Evolutionary conservation across 2,113 vertebrate species (phyloP).

Genomic region (Thalassarche chlororhynchos): DNA sequence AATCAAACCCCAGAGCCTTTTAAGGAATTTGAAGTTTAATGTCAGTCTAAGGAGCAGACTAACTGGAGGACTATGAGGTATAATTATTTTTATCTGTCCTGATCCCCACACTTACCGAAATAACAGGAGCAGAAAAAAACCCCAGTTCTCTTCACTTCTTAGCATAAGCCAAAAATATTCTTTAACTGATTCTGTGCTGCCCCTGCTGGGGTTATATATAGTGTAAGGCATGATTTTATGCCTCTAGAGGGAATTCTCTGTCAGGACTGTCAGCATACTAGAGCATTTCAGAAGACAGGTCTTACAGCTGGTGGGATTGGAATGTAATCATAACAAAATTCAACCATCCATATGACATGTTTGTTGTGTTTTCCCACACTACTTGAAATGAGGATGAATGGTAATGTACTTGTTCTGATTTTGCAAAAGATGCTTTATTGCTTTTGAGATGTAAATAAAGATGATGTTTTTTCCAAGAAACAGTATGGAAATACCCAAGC

Average conservation of each 20-base stretch:
- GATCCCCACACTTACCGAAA: background rate
- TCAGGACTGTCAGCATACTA: background rate
- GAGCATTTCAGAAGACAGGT: background rate
- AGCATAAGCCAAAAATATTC: background rate
- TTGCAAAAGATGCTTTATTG: background rate
- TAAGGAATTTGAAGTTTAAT: no score
- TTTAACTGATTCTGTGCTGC: background rate
- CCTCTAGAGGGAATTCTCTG: background rate
- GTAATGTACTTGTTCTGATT: rapidly evolving
- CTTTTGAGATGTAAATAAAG: background rate
- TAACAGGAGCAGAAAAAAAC: background rate
- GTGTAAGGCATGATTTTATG: background rate
- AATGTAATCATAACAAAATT: rapidly evolving
- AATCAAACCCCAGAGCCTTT: background rate
- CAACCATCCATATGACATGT: rapidly evolving
- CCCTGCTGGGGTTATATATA: background rate
- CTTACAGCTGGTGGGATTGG: background rate
- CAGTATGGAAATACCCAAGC: background rate
- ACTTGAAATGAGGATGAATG: background rate
- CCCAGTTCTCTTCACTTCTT: background rate
- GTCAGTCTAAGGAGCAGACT: background rate
- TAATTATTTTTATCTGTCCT: background rate
- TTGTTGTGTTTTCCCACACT: background rate
- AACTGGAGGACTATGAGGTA: background rate
- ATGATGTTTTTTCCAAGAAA: background rate